Conservation (phyloP, 2,888 invertebrate genomes). For the Neoitamus cyanurus region DNA sequence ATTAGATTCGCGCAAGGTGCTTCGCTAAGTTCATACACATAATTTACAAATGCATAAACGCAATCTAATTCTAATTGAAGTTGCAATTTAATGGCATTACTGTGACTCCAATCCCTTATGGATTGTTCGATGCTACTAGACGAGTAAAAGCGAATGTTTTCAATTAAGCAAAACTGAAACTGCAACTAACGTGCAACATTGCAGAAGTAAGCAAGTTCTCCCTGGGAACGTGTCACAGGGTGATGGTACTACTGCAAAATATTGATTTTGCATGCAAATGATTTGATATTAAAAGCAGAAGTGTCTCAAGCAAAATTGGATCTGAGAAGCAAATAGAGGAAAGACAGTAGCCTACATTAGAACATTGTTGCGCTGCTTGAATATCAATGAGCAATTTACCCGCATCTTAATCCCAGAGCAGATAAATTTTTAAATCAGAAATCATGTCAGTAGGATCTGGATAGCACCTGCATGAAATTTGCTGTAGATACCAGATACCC, state of each 20-base stretch:
- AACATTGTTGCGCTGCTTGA: neutral
- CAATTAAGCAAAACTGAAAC: neutral
- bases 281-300: neutral
- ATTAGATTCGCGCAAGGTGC: too few relatives aligned
- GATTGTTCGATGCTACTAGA: neutral
- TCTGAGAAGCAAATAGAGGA: neutral
- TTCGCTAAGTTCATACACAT: too few relatives aligned
- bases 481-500: too few relatives aligned
- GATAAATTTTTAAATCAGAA: too few relatives aligned
- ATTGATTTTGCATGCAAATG: too few relatives aligned
- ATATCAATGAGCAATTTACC: neutral
- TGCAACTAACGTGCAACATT: neutral
- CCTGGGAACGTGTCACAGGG: neutral
- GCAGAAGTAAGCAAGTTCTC: neutral
- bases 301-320: neutral
- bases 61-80: too few relatives aligned
- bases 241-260: too few relatives aligned
- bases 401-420: neutral
- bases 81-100: too few relatives aligned
- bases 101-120: too few relatives aligned
- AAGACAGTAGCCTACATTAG: neutral
- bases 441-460: neutral
- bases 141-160: neutral
- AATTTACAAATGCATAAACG: too few relatives aligned
- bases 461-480: too few relatives aligned